A percentile compares a stretch with the other conserved stretches of the same genome.
Evolutionary conservation across 2,113 vertebrate species (phyloP).

Genomic region (Pelvicachromis taeniatus): DNA sequence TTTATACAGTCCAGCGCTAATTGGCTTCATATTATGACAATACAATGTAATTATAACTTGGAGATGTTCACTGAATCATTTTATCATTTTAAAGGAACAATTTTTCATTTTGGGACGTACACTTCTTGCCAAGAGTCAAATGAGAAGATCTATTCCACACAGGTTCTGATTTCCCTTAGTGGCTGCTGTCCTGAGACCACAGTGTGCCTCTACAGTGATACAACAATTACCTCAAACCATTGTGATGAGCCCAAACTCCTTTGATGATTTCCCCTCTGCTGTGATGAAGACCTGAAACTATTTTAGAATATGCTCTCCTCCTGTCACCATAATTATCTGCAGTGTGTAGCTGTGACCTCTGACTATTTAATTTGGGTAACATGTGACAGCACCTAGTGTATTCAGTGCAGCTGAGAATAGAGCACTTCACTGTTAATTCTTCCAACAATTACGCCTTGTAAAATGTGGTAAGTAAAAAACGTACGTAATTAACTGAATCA

Average conservation of each 20-base stretch:
- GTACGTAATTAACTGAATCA: background rate
- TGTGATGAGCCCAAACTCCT: background rate
- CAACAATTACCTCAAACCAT: background rate
- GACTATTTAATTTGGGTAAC: background rate
- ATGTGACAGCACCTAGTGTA: background rate
- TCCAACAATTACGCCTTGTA: background rate
- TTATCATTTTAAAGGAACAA: background rate
- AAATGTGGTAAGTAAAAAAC: background rate
- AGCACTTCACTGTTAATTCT: background rate
- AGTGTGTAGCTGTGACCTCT: background rate
- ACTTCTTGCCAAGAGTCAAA: background rate
- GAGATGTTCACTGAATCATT: background rate
- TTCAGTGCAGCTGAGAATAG: background rate
- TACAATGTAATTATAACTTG: background rate
- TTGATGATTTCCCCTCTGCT: background rate
- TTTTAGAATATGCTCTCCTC: background rate
- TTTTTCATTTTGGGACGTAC: background rate
- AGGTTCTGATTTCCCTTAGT: background rate
- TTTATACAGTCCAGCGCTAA: background rate
- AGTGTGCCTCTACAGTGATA: background rate
- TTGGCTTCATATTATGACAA: background rate
- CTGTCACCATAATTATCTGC: background rate
- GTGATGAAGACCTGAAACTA: background rate
- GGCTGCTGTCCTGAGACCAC: background rate
- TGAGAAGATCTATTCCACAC: background rate